A percentile compares a stretch with the other conserved stretches of the same genome.
phyloP scores from a whole-genome alignment of 2,113 vertebrate species.

The Scartelaos histophorus region DNA sequence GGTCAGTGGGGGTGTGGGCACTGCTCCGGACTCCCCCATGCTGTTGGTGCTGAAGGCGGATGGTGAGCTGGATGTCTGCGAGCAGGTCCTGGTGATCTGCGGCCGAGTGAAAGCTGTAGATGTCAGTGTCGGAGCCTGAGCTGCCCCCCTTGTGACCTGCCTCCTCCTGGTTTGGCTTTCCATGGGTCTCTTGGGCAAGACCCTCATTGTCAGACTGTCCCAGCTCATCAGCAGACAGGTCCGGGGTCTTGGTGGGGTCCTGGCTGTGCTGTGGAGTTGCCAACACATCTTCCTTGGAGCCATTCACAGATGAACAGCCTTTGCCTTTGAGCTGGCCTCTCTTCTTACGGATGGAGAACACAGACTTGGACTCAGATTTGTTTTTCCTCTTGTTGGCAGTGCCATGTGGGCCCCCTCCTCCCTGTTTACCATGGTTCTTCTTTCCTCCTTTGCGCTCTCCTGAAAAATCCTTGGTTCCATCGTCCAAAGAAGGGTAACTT shows the following conservation, averaged over 20 bases:
- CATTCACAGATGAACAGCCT: slow-evolving; percentile 68
- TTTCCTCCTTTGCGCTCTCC: slow-evolving; percentile 88
- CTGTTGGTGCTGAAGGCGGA: slow-evolving; percentile 82
- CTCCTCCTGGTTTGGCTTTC: slow-evolving; percentile 41
- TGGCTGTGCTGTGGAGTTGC: slow-evolving; percentile 81
- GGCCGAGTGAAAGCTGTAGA: slow-evolving; percentile 97
- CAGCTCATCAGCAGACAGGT: slow-evolving; percentile 89
- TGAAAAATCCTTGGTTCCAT: slow-evolving; percentile 82
- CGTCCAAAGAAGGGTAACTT: slow-evolving; percentile 78
- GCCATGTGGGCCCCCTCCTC: slow-evolving; percentile 64
- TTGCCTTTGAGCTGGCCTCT: slow-evolving; percentile 87
- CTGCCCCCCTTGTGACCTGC: slow-evolving; percentile 86
- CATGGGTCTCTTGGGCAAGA: slow-evolving; percentile 64
- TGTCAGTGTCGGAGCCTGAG: slow-evolving; percentile 94
- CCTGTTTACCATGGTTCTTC: slow-evolving; percentile 82
- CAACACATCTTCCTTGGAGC: slow-evolving; percentile 88
- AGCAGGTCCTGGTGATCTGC: slow-evolving; percentile 95
- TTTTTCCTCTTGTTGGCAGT: slow-evolving; percentile 82
- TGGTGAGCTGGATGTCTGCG: slow-evolving; percentile 95
- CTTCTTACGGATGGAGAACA: slow-evolving; percentile 93
- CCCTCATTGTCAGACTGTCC: slow-evolving; percentile 86
- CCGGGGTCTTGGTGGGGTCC: slow-evolving; percentile 83
- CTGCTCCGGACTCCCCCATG: slow-evolving; percentile 18
- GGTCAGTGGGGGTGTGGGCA: not conserved
- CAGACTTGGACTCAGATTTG: slow-evolving; percentile 86